Evolutionary conservation across 2,797 vertebrate genomes (phyloP).

Genomic region (Emydoidea blandingii): DNA sequence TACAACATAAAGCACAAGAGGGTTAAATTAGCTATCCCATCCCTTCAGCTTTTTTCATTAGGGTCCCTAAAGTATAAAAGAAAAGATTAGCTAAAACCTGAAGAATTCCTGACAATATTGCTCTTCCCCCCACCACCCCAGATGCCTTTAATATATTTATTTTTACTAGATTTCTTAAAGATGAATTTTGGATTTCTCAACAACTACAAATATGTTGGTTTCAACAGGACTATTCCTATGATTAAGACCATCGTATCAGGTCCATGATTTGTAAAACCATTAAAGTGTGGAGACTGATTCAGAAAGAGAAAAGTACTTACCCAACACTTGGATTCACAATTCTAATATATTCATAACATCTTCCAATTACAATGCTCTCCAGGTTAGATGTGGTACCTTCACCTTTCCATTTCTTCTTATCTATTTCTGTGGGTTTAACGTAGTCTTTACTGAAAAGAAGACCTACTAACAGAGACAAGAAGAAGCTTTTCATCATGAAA

Average conservation of each 20-base stretch:
- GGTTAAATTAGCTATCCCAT: not conserved
- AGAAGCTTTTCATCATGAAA: conserved; percentile 30
- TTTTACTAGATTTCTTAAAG: not conserved
- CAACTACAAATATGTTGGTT: not conserved
- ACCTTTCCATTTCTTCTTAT: conserved; percentile 64
- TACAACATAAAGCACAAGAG: not conserved
- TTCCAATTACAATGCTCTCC: conserved; percentile 79
- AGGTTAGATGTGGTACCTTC: conserved; percentile 75
- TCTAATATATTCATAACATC: conserved; percentile 78
- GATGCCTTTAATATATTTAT: not conserved
- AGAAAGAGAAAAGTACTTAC: conserved; percentile 73
- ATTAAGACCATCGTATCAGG: not conserved
- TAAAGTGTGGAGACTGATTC: not conserved
- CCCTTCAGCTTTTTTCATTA: not conserved
- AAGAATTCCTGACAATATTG: not conserved
- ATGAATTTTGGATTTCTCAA: not conserved
- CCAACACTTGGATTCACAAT: conserved; percentile 68
- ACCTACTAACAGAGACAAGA: not conserved
- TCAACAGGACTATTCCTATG: not conserved
- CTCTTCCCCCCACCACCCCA: not conserved
- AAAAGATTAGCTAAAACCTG: not conserved
- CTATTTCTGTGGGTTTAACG: not conserved
- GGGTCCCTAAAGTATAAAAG: not conserved
- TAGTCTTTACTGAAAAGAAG: conserved; percentile 42
- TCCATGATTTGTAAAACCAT: not conserved